Conservation (phyloP, 2,113 vertebrate genomes). For the Micronycteris hirsuta region DNA sequence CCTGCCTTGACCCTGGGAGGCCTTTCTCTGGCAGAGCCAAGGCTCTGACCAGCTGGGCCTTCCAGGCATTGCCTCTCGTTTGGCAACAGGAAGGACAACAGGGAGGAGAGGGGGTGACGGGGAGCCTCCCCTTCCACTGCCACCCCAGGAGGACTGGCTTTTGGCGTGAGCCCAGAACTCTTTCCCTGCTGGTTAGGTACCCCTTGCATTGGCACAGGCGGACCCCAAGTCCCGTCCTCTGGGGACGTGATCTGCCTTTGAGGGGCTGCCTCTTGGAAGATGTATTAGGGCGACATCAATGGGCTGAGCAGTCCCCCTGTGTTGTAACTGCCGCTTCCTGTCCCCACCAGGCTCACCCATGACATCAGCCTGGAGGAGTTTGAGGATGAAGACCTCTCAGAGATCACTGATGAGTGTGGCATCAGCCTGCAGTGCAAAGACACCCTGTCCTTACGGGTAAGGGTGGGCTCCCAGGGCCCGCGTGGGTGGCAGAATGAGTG, state of each 20-base stretch:
- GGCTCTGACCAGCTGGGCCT: constrained; percentile 11
- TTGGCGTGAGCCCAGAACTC: neutral
- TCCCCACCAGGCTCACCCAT: constrained; percentile 91
- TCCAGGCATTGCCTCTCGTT: constrained; percentile 45
- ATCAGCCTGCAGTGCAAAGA: constrained; percentile 94
- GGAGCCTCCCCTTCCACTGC: neutral
- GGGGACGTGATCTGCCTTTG: neutral
- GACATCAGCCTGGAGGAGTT: constrained; percentile 98
- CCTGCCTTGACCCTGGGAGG: constrained; percentile 21
- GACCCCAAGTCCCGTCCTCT: neutral
- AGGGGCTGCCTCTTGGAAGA: neutral
- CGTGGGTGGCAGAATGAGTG: neutral
- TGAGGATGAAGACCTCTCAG: constrained; percentile 98
- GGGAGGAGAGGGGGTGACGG: neutral
- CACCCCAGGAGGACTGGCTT: neutral
- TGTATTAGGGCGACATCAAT: neutral
- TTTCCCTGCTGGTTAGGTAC: neutral
- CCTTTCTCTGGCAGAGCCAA: constrained; percentile 27
- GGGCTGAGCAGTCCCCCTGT: neutral
- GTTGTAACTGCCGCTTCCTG: constrained; percentile 49
- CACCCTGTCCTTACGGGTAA: constrained; percentile 89
- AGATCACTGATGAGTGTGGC: constrained; percentile 95
- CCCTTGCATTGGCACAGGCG: neutral
- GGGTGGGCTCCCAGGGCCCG: neutral
- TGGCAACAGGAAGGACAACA: constrained; percentile 3